These are phyloP conservation scores for Arctocebus calabarensis DNA, from an alignment of 2,797 vertebrate genomes.

Conservation along the genomic window DNA sequence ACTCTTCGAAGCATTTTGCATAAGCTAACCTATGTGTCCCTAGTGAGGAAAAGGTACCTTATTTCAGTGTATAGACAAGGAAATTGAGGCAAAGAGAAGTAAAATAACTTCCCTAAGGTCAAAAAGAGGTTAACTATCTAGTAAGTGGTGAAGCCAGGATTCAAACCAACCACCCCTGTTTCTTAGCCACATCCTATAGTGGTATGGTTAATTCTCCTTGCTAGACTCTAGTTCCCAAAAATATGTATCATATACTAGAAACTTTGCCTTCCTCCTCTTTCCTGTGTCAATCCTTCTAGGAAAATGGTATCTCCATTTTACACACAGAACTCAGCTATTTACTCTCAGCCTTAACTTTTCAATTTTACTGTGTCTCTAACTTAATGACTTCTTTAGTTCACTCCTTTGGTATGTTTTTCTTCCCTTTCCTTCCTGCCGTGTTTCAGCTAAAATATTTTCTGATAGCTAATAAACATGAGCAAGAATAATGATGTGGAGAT, in stretches of 20 bases:
- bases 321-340: neutral
- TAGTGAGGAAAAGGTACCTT: neutral
- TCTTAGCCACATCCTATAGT: neutral
- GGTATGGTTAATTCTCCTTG: neutral
- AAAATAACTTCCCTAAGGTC: neutral
- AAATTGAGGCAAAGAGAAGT: constrained; percentile 12
- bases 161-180: neutral
- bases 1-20: constrained; percentile 12
- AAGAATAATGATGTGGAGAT: constrained; percentile 8
- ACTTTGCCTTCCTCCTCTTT: neutral
- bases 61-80: neutral
- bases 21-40: neutral
- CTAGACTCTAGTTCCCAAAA: neutral
- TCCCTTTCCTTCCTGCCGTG: constrained; percentile 16
- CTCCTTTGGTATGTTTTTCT: constrained; percentile 23
- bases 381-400: neutral
- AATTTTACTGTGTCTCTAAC: neutral
- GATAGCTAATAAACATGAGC: neutral
- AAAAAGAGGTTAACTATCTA: neutral
- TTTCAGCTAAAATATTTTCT: constrained; percentile 39
- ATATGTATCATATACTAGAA: neutral
- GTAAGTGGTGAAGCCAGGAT: neutral
- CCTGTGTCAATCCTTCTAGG: neutral
- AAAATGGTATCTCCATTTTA: neutral
- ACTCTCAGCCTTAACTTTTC: neutral